A percentile compares a stretch with the other conserved stretches of the same genome.
Evolutionary conservation across 2,888 invertebrate genomes (phyloP).

Genomic region (Spodoptera littoralis): DNA sequence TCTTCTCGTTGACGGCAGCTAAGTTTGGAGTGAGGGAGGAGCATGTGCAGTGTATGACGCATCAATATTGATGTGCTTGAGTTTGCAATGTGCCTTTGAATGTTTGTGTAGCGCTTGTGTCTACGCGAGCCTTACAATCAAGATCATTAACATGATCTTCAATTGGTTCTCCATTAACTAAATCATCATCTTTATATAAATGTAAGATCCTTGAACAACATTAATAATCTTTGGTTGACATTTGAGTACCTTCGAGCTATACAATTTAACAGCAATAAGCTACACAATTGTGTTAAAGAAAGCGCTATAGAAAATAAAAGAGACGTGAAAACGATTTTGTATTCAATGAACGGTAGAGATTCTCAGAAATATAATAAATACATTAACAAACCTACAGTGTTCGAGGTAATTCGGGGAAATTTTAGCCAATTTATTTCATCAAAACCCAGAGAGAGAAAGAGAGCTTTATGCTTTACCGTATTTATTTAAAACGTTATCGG

Average conservation of each 20-base stretch:
- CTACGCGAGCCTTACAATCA: slow-evolving; percentile 42
- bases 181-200: slow-evolving; percentile 2
- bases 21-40: slow-evolving; percentile 49
- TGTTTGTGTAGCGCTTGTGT: slow-evolving; percentile 67
- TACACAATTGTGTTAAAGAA: not conserved
- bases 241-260: not conserved
- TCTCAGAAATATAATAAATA: slow-evolving; percentile 25
- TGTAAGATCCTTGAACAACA: not conserved
- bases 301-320: not conserved
- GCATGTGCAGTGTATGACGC: slow-evolving; percentile 73
- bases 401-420: slow-evolving; percentile 4
- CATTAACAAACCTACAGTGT: not conserved
- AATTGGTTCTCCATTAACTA: slow-evolving; percentile 27
- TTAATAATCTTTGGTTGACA: not conserved
- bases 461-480: not conserved
- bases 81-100: slow-evolving; percentile 72
- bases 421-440: slow-evolving; percentile 23
- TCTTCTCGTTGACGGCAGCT: slow-evolving; percentile 54
- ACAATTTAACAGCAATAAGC: not conserved
- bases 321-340: slow-evolving; percentile 4
- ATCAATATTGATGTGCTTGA: slow-evolving; percentile 67
- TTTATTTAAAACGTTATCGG: slow-evolving; percentile 6
- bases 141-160: slow-evolving; percentile 32
- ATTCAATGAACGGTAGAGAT: slow-evolving; percentile 5
- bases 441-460: not conserved